Evolutionary conservation across 2,113 vertebrate genomes (phyloP).

Genomic region (Psittacula cyanocephala): DNA sequence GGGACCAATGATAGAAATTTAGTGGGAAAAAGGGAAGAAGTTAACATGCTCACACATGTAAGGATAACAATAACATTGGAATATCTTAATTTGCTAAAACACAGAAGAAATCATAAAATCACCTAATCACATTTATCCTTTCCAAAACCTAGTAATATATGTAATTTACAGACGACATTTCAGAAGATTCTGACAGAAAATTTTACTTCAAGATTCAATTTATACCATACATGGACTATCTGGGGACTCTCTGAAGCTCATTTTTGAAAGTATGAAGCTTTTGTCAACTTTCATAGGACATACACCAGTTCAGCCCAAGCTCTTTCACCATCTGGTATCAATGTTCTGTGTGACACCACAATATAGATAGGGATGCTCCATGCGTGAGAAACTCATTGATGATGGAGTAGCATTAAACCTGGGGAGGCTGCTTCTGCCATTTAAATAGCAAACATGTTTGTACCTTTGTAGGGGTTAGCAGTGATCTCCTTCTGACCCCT

Average conservation of each 20-base stretch:
- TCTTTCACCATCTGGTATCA: neutral
- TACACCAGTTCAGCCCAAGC: neutral
- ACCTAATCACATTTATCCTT: neutral
- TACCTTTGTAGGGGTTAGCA: neutral
- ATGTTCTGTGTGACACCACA: fast-evolving
- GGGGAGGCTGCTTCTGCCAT: neutral
- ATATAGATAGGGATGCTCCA: neutral
- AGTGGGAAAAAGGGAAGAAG: neutral
- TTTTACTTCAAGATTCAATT: neutral
- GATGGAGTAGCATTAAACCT: neutral
- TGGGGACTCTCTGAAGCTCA: neutral
- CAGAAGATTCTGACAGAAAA: neutral
- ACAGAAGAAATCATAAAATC: neutral
- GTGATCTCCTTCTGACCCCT: neutral
- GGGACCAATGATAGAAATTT: neutral
- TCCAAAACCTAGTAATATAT: neutral
- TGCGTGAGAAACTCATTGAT: neutral
- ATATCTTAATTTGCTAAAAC: neutral
- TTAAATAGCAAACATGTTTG: neutral
- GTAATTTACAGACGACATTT: neutral
- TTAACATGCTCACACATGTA: fast-evolving
- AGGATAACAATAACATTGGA: neutral
- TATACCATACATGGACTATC: neutral
- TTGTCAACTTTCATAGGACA: neutral
- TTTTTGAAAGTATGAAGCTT: neutral